These are phyloP conservation scores for Andrena minutula DNA, from an alignment of 2,888 invertebrate genomes.

Conservation along the genomic window DNA sequence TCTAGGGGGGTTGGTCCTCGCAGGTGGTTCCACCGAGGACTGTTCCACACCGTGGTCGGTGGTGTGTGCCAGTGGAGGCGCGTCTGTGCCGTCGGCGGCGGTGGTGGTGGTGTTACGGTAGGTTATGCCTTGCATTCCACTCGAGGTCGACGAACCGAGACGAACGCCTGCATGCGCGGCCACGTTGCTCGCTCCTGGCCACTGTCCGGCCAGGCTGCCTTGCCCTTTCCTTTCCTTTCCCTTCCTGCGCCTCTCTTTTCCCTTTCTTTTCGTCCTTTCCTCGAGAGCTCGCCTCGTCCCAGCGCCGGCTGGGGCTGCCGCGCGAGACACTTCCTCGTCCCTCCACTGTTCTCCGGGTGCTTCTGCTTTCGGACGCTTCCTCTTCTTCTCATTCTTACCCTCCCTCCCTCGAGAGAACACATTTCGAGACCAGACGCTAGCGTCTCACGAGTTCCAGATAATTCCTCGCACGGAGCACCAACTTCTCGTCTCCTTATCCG, in stretches of 20 bases:
- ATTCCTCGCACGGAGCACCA: not conserved
- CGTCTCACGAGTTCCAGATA: not conserved
- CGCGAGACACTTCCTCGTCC: conserved; percentile 62
- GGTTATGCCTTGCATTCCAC: conserved; percentile 84
- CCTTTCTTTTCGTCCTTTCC: conserved; percentile 67
- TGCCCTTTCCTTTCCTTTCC: conserved; percentile 68
- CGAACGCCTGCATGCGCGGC: conserved; percentile 74
- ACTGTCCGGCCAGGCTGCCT: conserved; percentile 75
- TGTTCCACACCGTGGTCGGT: not conserved
- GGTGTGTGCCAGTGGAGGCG: conserved; percentile 14
- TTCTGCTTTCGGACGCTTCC: conserved; percentile 14
- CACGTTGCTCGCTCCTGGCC: conserved; percentile 74
- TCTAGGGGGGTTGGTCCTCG: conserved; percentile 62
- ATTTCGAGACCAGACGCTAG: not conserved
- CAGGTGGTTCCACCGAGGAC: conserved; percentile 72
- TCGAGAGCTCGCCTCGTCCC: conserved; percentile 32
- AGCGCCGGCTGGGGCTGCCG: conserved; percentile 20
- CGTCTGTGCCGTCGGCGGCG: conserved; percentile 48
- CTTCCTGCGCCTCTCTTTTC: conserved; percentile 57
- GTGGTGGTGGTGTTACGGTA: conserved; percentile 81
- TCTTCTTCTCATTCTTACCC: not conserved
- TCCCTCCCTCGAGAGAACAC: not conserved
- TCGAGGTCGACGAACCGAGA: conserved; percentile 83
- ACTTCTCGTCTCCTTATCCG: not conserved
- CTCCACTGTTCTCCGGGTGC: conserved; percentile 44